phyloP scores from a whole-genome alignment of 2,888 invertebrate genomes.

The Mesoligia furuncula region DNA sequence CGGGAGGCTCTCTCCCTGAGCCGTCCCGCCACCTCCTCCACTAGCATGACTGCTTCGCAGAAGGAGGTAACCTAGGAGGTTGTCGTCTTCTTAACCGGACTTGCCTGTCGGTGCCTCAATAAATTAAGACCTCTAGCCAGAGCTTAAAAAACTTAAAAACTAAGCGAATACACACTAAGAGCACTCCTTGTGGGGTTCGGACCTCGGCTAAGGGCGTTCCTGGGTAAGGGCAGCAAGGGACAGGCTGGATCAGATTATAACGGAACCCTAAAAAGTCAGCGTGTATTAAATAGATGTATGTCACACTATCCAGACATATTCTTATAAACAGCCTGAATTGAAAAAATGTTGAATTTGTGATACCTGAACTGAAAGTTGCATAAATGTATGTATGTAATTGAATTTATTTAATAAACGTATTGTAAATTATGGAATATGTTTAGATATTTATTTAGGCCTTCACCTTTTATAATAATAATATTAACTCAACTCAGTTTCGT shows the following conservation, averaged over 20 bases:
- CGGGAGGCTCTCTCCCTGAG: too few species aligned
- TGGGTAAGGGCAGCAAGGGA: too few species aligned
- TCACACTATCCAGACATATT: constrained; percentile 59
- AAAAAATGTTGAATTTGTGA: constrained; percentile 54
- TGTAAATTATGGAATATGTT: constrained; percentile 59
- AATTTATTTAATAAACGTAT: constrained; percentile 56
- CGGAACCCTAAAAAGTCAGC: constrained; percentile 32
- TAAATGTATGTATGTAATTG: constrained; percentile 51
- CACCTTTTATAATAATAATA: constrained; percentile 7
- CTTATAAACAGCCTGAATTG: constrained; percentile 23
- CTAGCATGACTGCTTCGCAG: too few species aligned
- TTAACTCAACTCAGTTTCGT: too few species aligned
- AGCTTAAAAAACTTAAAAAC: neutral
- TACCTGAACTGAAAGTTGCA: constrained; percentile 60
- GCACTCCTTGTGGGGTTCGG: neutral
- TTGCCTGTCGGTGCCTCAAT: neutral
- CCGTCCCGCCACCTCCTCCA: too few species aligned
- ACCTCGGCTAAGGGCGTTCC: too few species aligned
- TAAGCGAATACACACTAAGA: neutral
- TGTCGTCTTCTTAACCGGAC: neutral
- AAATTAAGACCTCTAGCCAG: neutral
- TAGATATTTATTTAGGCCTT: constrained; percentile 49
- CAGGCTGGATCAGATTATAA: too few species aligned
- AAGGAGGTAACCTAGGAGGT: neutral
- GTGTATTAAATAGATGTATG: constrained; percentile 18